These are phyloP conservation scores for Achlya flavicornis DNA, from an alignment of 2,888 invertebrate species.

Conservation along the genomic window DNA sequence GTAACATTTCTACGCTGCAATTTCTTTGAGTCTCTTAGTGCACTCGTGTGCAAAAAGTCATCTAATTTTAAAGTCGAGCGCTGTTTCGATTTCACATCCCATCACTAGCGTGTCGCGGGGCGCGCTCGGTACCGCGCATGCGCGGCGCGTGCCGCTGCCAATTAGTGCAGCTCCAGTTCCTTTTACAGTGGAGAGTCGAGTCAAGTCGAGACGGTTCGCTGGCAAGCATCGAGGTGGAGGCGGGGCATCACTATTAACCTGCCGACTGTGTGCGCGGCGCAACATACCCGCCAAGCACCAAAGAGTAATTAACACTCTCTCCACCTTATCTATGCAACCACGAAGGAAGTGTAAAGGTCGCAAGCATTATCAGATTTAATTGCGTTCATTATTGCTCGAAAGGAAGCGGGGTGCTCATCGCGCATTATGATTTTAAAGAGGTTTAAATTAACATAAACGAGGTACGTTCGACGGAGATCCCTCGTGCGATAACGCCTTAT, in stretches of 20 bases:
- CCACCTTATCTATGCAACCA: constrained; percentile 53
- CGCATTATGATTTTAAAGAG: constrained; percentile 78
- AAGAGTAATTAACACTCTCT: constrained; percentile 67
- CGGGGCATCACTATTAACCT: constrained; percentile 40
- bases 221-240: constrained; percentile 49
- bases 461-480: constrained; percentile 60
- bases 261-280: constrained; percentile 52
- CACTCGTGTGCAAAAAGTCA: constrained; percentile 67
- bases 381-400: constrained; percentile 70
- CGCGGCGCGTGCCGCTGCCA: constrained; percentile 80
- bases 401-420: constrained; percentile 68
- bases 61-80: constrained; percentile 70
- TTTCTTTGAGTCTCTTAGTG: constrained; percentile 57
- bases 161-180: constrained; percentile 83
- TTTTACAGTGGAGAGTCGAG: constrained; percentile 69
- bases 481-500: constrained; percentile 62
- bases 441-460: constrained; percentile 73
- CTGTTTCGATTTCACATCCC: constrained; percentile 79
- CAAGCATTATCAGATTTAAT: constrained; percentile 76
- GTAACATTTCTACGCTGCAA: constrained; percentile 54
- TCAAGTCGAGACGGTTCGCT: constrained; percentile 69
- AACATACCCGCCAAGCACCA: constrained; percentile 36
- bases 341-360: constrained; percentile 80
- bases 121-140: constrained; percentile 56
- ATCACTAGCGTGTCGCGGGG: constrained; percentile 73